Base-by-base conservation (phyloP, 2,888 invertebrate genomes). In the Ennomos erosarius region DNA sequence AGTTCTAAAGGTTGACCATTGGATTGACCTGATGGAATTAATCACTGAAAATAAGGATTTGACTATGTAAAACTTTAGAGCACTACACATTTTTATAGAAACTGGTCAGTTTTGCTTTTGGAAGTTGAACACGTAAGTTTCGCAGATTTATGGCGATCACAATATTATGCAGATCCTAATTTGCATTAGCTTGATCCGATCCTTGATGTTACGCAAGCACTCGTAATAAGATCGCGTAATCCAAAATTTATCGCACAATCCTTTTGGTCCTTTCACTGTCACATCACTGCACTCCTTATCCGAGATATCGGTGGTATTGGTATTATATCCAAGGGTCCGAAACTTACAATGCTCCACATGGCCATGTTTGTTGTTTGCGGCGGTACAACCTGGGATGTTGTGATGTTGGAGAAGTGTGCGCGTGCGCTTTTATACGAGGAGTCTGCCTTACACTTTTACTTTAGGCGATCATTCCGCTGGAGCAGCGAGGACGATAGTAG, bases 321-420 rank as follows among this genome's bases (percentile, higher is more conserved):
- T 26, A 36, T 34, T 9, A 9, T 34, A 44, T 88, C 87, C 87
- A 71, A 45, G 34, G 52, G 54, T 69, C 60, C 35, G 54, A 61
- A 61, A 91, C 92, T 92, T 92, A 92, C 92, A 78, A 92, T 89
- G 63, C 66, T 69, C 87, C 87, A 88, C 85, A 87, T 88, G 76
- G 90, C 88, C 92, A 92, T 92, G 76, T 81, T 81, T 77, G 75
- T 76, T 79, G 74, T 72, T 73, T 78, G 72, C 81, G 75, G 81
- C 72, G 74, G 75, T 74, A 76, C 74, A 73, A 81, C 74, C 78
- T 64, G 80, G 75, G 78, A 81, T 80, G 82, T 81, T 88, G 79
- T 90, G 91, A 87, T 88, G 84, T 42, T 68, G 69, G 71, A 64
- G 33, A 67, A 53, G 75, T 60, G 64, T 69, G 70, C 71, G 74